Percentiles rank a stretch among this genome's conserved stretches.
Evolutionary conservation across 2,888 invertebrate species (phyloP).

Genomic region (Netelia virgata): DNA sequence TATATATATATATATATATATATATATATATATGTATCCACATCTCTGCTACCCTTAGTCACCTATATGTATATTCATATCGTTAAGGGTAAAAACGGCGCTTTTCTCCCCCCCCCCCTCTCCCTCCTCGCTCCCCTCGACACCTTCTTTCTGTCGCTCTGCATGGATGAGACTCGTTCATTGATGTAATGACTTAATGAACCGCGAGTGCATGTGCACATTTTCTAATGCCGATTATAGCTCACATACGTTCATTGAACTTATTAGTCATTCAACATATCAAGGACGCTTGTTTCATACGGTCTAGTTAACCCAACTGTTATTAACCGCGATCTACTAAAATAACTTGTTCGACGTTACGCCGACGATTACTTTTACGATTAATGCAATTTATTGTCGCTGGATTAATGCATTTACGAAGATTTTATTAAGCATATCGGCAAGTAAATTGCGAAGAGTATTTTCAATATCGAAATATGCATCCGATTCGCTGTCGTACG

Average conservation of each 20-base stretch:
- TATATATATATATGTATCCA: too few relatives aligned
- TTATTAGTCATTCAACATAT: not conserved
- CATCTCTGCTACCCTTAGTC: too few relatives aligned
- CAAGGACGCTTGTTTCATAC: not conserved
- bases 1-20: not conserved
- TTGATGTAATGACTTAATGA: constrained; percentile 61
- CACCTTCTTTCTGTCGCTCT: not conserved
- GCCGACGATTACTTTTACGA: not conserved
- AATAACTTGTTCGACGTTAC: not conserved
- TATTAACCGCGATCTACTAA: not conserved
- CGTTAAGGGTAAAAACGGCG: not conserved
- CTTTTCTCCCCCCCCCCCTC: not conserved
- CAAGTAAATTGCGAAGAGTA: too few relatives aligned
- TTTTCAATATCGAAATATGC: too few relatives aligned
- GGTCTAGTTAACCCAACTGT: not conserved
- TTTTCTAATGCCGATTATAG: constrained; percentile 23
- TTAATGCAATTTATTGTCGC: too few relatives aligned
- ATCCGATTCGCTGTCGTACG: too few relatives aligned
- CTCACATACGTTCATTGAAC: not conserved
- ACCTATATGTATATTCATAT: not conserved
- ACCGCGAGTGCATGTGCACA: constrained; percentile 40
- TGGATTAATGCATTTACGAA: too few relatives aligned
- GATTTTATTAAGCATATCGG: too few relatives aligned
- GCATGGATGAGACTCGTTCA: constrained; percentile 36
- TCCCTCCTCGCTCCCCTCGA: not conserved